Evolutionary conservation across 2,797 vertebrate species (phyloP), one percentile per base, ranked within the genome.

Genomic region (Xiphophorus birchmanni): DNA sequence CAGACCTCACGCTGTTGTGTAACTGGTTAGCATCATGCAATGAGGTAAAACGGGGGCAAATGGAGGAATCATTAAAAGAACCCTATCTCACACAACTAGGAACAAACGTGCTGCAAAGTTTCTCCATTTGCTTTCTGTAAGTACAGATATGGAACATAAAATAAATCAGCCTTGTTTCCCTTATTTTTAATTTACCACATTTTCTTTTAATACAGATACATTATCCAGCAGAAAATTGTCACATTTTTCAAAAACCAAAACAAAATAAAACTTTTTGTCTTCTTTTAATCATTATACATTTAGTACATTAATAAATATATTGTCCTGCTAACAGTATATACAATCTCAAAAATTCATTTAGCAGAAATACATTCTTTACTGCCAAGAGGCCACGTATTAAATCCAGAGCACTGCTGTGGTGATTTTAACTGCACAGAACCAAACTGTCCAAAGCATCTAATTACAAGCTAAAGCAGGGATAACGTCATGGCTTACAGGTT

Each of bases 361-460:
- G 82, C 71, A 84, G 75, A 82, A 74, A 71, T 80, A 84, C 88
- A 88, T 90, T 90, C 86, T 45, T 90, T 54, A 67, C 75, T 87
- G 82, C 75, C 86, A 54, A 60, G 78, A 88, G 82, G 86, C 83
- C 80, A 29, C 85, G 74, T 85, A 84, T 80, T 82, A 84, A 80
- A 80, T 80, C 73, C 78, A 82, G 82, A 82, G 80, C 82, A 74
- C 72, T 85, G 83, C 85, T 83, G 83, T 23, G 26, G 80, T 86
- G 79, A 87, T 78, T 80, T 52, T 76, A 47, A 60, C 80, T 81
- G 65, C 77, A 78, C 74, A 58, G 65, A 78, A 42, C 60, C 9
- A 3, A 69, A 32, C 75, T 13, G 80, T 74, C 79, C 80, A 89
- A 88, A 86, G 87, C 86, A 73, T 77, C 48, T 87, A 90, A 91